These are phyloP conservation scores for Heliconius nattereri DNA, from an alignment of 1,140 invertebrate species.

Conservation along the genomic window DNA sequence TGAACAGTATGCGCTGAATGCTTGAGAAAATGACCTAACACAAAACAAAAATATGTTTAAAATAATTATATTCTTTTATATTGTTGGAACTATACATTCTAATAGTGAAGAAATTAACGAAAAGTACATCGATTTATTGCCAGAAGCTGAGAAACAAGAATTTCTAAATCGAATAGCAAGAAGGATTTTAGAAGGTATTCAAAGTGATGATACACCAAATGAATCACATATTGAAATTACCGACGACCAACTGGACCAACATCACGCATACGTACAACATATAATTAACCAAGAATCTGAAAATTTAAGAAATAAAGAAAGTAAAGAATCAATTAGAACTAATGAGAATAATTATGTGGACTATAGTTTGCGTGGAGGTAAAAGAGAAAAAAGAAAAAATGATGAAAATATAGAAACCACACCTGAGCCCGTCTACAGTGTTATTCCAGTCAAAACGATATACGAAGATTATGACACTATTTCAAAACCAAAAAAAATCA, in stretches of 20 bases:
- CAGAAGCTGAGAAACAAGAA: slow-evolving; percentile 60
- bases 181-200: slow-evolving; percentile 59
- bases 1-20: not conserved
- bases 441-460: slow-evolving; percentile 43
- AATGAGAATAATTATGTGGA: slow-evolving; percentile 40
- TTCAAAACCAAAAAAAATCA: not conserved
- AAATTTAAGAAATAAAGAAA: slow-evolving; percentile 48
- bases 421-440: slow-evolving; percentile 23
- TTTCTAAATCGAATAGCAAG: slow-evolving; percentile 61
- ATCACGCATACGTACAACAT: slow-evolving; percentile 55
- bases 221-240: slow-evolving; percentile 46
- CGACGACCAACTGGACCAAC: slow-evolving; percentile 56
- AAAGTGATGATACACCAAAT: slow-evolving; percentile 41
- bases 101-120: slow-evolving; percentile 48
- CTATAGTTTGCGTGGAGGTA: slow-evolving; percentile 44
- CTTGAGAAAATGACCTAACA: slow-evolving; percentile 37
- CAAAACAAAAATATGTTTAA: slow-evolving; percentile 43
- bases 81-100: slow-evolving; percentile 34
- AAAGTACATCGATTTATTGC: slow-evolving; percentile 66
- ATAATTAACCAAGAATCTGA: slow-evolving; percentile 60
- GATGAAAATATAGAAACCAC: slow-evolving; percentile 22
- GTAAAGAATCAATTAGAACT: slow-evolving; percentile 21
- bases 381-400: slow-evolving; percentile 38
- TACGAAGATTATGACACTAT: slow-evolving; percentile 29
- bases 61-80: slow-evolving; percentile 45